Evolutionary conservation across 2,797 vertebrate genomes (phyloP), one percentile per base, ranked within the genome.

Genomic region (Rhodeus uyekii): DNA sequence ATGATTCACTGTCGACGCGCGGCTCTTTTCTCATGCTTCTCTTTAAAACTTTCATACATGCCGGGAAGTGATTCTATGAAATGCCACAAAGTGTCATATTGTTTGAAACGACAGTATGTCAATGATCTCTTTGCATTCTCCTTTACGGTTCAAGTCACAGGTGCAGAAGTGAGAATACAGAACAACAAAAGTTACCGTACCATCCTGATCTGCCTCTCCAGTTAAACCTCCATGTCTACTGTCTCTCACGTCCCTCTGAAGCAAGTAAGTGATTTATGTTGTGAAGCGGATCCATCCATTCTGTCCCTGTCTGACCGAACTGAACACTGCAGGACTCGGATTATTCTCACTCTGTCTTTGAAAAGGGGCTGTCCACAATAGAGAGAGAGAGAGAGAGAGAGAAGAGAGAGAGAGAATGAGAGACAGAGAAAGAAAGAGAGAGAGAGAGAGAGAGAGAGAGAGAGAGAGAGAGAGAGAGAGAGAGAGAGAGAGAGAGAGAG

Each of bases 321-420:
- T 5, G 13, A 42, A 79, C 12, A 42, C 48, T 29, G 34, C 29
- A 22, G 3, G 48, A 68, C 50, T 65, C 34, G 73, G 34, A 13
- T 5, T 63, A 5, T 29, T 48, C 29, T 46, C 1, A 24, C 48
- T 73, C 1, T 72, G 63, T 76, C 19, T 78, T 64, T 38, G 53
- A 83, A 39, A 64, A 79, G 68, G 63, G 27, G 81, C 82, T 76
- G 80, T 69, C 24, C 64, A 63, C 48, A 74, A 78, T 50, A 29
- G 8, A 80, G 44, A 60, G 50, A 38, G 42, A 64, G 14, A 67
- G 32, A 46, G 36, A 71, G 34, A 48, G 36, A 71, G 46, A 74
- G 36, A 38, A 74, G 36, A 38, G 38, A 39, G 38, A 39, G 38
- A 39, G 38, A 39, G 38, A 39, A 9, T 8, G 38, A 39, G 38